Evolutionary conservation across 2,888 invertebrate species (phyloP).

Genomic region (Tanypteryx hageni): DNA sequence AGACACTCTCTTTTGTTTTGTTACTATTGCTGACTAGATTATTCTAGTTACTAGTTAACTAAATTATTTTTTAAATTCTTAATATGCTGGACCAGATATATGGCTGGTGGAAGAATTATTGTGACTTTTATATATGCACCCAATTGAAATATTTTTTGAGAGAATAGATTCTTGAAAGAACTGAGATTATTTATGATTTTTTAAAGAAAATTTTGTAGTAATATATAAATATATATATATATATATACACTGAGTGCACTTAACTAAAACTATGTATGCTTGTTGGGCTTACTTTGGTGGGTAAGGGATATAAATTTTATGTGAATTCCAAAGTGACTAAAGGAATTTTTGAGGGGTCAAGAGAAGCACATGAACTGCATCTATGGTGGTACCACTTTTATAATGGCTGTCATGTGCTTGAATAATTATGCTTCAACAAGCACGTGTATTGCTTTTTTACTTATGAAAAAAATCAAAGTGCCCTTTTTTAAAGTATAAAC

Average conservation of each 20-base stretch:
- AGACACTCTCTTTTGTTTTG: conserved; percentile 38
- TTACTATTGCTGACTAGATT: conserved; percentile 41
- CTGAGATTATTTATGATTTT: conserved; percentile 55
- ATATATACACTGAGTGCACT: conserved; percentile 42
- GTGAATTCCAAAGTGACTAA: conserved; percentile 5
- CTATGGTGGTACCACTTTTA: conserved; percentile 40
- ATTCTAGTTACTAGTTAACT: conserved; percentile 51
- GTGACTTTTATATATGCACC: conserved; percentile 53
- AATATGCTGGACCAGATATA: conserved; percentile 51
- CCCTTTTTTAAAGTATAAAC: neutral
- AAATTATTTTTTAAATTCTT: conserved; percentile 55
- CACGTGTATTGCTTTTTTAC: conserved; percentile 16
- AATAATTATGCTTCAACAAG: conserved; percentile 5
- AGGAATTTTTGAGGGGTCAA: neutral
- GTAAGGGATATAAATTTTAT: conserved; percentile 30
- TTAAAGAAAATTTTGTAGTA: conserved; percentile 54
- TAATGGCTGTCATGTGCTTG: neutral
- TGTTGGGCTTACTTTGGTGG: conserved; percentile 52
- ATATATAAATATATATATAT: conserved; percentile 33
- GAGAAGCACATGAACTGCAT: conserved; percentile 23
- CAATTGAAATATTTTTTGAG: conserved; percentile 56
- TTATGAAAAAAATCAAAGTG: conserved; percentile 6
- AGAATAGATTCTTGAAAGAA: conserved; percentile 57
- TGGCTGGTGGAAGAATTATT: conserved; percentile 41
- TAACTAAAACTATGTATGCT: conserved; percentile 53